A percentile compares a stretch with the other conserved stretches of the same genome.
phyloP scores from a whole-genome alignment of 1,140 invertebrate species.

The Tigriopus japonicus region DNA sequence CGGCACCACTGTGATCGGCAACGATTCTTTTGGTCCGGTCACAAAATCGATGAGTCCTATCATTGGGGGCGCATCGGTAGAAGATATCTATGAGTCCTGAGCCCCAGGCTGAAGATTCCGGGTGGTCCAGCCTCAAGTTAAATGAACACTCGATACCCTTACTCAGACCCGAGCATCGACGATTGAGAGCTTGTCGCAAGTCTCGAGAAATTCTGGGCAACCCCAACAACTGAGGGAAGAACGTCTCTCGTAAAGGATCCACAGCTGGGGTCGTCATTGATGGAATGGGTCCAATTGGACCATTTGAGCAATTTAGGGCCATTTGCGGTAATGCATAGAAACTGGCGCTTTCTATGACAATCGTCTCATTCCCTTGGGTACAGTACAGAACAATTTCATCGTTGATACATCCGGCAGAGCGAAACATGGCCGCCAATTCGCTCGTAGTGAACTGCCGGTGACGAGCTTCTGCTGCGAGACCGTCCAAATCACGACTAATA shows the following conservation, averaged over 20 bases:
- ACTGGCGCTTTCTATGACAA: not conserved
- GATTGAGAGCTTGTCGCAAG: not conserved
- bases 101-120: not conserved
- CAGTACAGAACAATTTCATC: not conserved
- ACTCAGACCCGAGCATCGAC: not conserved
- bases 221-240: too few relatives aligned
- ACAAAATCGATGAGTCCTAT: not conserved
- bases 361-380: not conserved
- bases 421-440: not conserved
- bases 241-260: too few relatives aligned
- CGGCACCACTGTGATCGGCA: not conserved
- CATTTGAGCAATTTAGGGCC: not conserved
- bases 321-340: not conserved
- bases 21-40: not conserved
- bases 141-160: not conserved
- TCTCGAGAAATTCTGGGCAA: not conserved
- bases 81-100: not conserved
- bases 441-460: not conserved
- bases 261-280: too few relatives aligned
- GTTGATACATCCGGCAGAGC: not conserved
- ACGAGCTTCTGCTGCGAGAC: not conserved
- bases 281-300: not conserved
- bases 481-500: too few relatives aligned
- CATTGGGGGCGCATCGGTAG: not conserved
- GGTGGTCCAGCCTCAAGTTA: not conserved